phyloP scores from a whole-genome alignment of 2,113 vertebrate genomes.

The Garra rufa region DNA sequence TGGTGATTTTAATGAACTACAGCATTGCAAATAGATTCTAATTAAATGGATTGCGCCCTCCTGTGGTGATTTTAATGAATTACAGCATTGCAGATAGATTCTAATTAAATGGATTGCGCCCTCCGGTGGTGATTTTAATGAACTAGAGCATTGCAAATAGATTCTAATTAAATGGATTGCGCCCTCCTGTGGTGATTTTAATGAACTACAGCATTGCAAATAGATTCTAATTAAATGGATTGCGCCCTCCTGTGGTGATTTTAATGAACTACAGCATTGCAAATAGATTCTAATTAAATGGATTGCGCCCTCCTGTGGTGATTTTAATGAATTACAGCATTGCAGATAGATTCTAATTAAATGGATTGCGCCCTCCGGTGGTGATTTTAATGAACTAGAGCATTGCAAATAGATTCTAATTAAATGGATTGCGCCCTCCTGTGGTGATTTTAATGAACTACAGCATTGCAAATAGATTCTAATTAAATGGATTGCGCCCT shows the following conservation, averaged over 20 bases:
- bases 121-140: neutral
- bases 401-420: rapidly evolving
- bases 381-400: neutral
- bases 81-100: too few species aligned
- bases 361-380: too few species aligned
- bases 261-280: too few species aligned
- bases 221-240: neutral
- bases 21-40: rapidly evolving
- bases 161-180: neutral
- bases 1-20: neutral
- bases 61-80: too few species aligned
- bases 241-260: neutral
- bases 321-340: neutral
- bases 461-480: too few species aligned
- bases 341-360: neutral
- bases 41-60: neutral
- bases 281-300: too few species aligned
- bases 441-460: too few species aligned
- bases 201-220: rapidly evolving
- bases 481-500: too few species aligned
- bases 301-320: too few species aligned
- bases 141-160: neutral
- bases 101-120: too few species aligned
- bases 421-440: neutral
- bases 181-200: neutral